Conservation (phyloP, 2,113 vertebrate genomes). For the Oryzias melastigma region DNA sequence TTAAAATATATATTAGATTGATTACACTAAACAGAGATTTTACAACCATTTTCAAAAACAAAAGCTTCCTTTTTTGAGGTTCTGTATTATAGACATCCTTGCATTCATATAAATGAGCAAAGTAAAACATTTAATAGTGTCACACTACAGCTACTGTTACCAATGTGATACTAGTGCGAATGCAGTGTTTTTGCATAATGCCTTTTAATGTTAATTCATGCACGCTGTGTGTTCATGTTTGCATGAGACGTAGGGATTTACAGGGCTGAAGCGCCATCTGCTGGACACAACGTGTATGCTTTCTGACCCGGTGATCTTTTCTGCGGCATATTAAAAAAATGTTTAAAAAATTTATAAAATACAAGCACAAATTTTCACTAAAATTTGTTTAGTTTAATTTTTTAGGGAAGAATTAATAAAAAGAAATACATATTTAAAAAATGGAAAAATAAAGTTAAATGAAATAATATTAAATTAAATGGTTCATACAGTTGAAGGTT, state of each 20-base stretch:
- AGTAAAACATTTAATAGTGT: slow-evolving; percentile 38
- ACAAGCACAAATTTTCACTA: background rate
- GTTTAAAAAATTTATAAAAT: background rate
- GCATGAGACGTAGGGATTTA: slow-evolving; percentile 33
- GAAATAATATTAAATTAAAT: too few relatives aligned
- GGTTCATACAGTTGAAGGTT: too few relatives aligned
- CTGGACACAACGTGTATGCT: slow-evolving; percentile 39
- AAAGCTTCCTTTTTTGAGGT: background rate
- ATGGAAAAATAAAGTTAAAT: too few relatives aligned
- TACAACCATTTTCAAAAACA: background rate
- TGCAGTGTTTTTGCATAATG: slow-evolving; percentile 45
- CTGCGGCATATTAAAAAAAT: slow-evolving; percentile 11
- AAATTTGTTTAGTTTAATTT: too few relatives aligned
- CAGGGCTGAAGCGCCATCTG: slow-evolving; percentile 80
- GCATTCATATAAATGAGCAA: slow-evolving; percentile 57
- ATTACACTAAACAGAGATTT: too few relatives aligned
- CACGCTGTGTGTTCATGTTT: slow-evolving; percentile 29
- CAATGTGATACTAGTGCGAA: slow-evolving; percentile 37
- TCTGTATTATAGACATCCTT: background rate
- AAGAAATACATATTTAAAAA: too few relatives aligned
- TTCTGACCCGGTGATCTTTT: slow-evolving; percentile 6
- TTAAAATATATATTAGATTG: too few relatives aligned
- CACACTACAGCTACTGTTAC: slow-evolving; percentile 31
- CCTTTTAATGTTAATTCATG: slow-evolving; percentile 52
- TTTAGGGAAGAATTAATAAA: too few relatives aligned